phyloP scores from a whole-genome alignment of 2,797 vertebrate genomes.

The Champsocephalus gunnari region DNA sequence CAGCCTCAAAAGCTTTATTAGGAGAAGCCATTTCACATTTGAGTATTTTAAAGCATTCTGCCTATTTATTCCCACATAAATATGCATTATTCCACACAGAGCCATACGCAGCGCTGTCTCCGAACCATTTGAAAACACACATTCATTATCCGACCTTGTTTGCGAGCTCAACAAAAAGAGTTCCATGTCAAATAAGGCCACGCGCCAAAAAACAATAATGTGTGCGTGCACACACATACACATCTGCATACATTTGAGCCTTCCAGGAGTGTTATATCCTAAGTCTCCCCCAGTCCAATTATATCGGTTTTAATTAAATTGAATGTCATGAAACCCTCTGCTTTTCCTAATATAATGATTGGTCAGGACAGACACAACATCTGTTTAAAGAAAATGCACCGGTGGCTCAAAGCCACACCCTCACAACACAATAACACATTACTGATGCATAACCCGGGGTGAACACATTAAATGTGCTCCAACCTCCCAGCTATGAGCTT shows the following conservation, averaged over 20 bases:
- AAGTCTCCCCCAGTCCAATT: conserved; percentile 70
- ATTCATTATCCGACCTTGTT: conserved; percentile 72
- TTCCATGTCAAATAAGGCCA: conserved; percentile 65
- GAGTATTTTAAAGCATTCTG: conserved; percentile 78
- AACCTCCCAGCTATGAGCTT: conserved; percentile 44
- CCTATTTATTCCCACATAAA: conserved; percentile 84
- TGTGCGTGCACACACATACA: neutral
- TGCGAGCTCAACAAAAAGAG: conserved; percentile 65
- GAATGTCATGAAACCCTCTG: conserved; percentile 73
- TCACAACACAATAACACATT: conserved; percentile 42
- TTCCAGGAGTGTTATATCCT: conserved; percentile 68
- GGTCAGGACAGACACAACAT: conserved; percentile 76
- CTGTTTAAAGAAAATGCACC: conserved; percentile 73
- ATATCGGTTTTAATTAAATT: conserved; percentile 80
- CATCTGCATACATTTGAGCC: conserved; percentile 38
- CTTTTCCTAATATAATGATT: conserved; percentile 75
- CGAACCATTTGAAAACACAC: conserved; percentile 69
- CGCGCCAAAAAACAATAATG: conserved; percentile 27
- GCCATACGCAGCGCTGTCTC: conserved; percentile 49
- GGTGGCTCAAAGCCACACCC: conserved; percentile 41
- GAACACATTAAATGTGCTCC: conserved; percentile 56
- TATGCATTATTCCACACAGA: conserved; percentile 78
- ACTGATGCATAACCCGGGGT: conserved; percentile 47
- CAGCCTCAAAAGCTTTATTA: conserved; percentile 82
- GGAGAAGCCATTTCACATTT: conserved; percentile 76